Evolutionary conservation across 2,888 invertebrate species (phyloP).

Genomic region (Ypsolopha sequella): DNA sequence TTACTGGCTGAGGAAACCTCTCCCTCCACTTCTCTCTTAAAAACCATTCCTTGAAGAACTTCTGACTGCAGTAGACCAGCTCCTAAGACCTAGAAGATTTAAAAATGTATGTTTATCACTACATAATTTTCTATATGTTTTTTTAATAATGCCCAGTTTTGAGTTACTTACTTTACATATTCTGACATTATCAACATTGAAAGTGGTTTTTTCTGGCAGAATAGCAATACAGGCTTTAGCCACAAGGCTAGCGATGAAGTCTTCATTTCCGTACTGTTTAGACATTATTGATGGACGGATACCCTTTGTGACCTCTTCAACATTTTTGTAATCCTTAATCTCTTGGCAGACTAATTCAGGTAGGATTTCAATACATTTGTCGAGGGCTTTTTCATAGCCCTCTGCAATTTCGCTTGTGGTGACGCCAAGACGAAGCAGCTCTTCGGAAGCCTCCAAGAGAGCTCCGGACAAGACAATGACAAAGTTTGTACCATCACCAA

Average conservation of each 20-base stretch:
- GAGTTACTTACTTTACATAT: slow-evolving; percentile 82
- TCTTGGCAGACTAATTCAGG: slow-evolving; percentile 83
- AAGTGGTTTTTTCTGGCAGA: slow-evolving; percentile 86
- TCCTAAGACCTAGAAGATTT: slow-evolving; percentile 75
- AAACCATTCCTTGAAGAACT: slow-evolving; percentile 97
- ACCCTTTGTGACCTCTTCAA: slow-evolving; percentile 78
- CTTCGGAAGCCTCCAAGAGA: slow-evolving; percentile 91
- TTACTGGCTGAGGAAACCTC: slow-evolving; percentile 81
- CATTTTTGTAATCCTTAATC: slow-evolving; percentile 77
- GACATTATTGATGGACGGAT: slow-evolving; percentile 92
- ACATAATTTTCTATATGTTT: background rate
- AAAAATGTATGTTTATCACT: background rate
- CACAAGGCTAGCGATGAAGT: slow-evolving; percentile 89
- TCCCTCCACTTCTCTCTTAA: slow-evolving; percentile 95
- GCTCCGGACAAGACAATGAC: slow-evolving; percentile 96
- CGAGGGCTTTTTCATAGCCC: slow-evolving; percentile 92
- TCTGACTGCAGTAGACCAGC: slow-evolving; percentile 83
- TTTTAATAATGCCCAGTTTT: background rate
- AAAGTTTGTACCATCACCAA: slow-evolving; percentile 99
- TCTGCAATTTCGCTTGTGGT: slow-evolving; percentile 97
- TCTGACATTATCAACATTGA: slow-evolving; percentile 98
- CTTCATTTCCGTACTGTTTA: slow-evolving; percentile 98
- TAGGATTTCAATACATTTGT: slow-evolving; percentile 92
- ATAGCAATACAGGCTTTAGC: slow-evolving; percentile 91
- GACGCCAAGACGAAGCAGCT: slow-evolving; percentile 92